Evolutionary conservation across 2,888 invertebrate species (phyloP), one percentile per base, ranked within the genome.

Genomic region (Ophion slaviceki): DNA sequence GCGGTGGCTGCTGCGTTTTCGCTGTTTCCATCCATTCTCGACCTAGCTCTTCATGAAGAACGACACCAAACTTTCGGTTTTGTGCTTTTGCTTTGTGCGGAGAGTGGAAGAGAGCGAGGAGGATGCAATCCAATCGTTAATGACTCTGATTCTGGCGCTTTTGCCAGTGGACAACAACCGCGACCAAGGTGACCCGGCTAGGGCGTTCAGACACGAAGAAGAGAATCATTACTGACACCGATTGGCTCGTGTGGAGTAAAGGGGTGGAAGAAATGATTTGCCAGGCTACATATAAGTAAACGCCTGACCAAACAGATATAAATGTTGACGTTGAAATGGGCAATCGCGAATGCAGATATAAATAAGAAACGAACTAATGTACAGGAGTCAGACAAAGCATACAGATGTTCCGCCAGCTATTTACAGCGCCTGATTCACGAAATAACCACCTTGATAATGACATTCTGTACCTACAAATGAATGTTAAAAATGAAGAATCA

Each of bases 361-460:
- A 1, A 24, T 24, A 32, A 20, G 2, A 61, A 5, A 61, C 8
- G 6, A 53, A 71, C 8, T 14, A 53, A 53, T 40, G 40, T 8
- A 40, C 53, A 5, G 17, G 17, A 53, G 5, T 17, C 53, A 5
- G 5, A 17, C 5, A 17, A 14, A 53, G 53, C 2, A 4, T 32
- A 32, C 47, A 45, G 2, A 8, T 7, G n/a, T n/a, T 36, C 32
- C 2, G 10, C 11, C 8, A 47, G 10, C 32, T 68, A 81, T 45
- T n/a, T n/a, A n/a, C n/a, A n/a, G n/a, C n/a, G n/a, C 68, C 45
- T 59, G 78, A 85, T 82, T 79, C 59, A 72, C 77, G 40, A 24
- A 84, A 72, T 74, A 11, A 70, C 70, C 76, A 76, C 14, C 57
- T 57, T 71, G 59, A 77, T 71, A 71, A 64, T 57, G 78, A 72